Evolutionary conservation across 2,888 invertebrate genomes (phyloP).

Genomic region (Harmothoe impar): DNA sequence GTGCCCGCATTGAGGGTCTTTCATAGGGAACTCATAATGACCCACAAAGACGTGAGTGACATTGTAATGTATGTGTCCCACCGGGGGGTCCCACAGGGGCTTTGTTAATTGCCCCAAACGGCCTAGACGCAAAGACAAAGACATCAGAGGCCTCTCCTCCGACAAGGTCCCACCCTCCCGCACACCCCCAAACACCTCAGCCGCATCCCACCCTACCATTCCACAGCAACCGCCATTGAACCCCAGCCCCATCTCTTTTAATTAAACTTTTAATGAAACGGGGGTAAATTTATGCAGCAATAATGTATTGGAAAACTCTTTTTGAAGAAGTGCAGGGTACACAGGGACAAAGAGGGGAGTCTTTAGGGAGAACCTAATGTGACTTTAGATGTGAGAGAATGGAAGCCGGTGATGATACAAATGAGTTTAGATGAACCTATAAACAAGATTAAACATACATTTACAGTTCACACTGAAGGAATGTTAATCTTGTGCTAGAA

Average conservation of each 20-base stretch:
- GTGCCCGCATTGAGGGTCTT: slow-evolving; percentile 18
- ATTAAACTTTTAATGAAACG: background rate
- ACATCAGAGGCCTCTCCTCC: background rate
- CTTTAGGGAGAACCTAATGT: background rate
- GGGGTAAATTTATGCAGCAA: background rate
- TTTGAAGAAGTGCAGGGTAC: background rate
- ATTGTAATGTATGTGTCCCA: slow-evolving; percentile 50
- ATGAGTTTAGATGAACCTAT: background rate
- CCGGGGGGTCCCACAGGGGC: background rate
- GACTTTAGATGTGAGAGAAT: background rate
- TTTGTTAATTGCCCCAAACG: background rate
- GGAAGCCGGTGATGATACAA: background rate
- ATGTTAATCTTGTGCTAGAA: background rate
- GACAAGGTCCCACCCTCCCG: background rate
- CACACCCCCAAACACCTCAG: background rate
- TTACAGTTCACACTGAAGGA: background rate
- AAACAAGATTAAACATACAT: background rate
- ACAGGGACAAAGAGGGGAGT: background rate
- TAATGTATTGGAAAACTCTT: background rate
- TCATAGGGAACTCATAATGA: slow-evolving; percentile 35
- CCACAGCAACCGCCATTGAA: background rate
- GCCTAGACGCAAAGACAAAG: background rate
- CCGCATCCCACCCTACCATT: background rate
- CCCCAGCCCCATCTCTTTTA: background rate
- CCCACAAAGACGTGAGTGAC: slow-evolving; percentile 33